Evolutionary conservation across 1,140 invertebrate species (phyloP).

Genomic region (Formica exsecta): DNA sequence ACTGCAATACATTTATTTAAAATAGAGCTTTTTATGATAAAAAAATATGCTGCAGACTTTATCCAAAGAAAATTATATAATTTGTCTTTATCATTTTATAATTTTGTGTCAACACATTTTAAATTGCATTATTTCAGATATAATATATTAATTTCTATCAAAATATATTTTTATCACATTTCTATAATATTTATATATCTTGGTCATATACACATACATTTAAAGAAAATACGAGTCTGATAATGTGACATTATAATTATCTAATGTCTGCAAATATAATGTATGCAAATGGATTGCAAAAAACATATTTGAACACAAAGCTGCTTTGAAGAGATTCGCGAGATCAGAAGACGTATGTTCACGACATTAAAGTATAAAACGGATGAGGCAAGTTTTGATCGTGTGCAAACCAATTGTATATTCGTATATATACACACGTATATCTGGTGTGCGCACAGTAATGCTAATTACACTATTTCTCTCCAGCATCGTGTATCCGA

Average conservation of each 20-base stretch:
- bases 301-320: conserved; percentile 41
- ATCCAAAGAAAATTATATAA: background rate
- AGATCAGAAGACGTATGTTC: conserved; percentile 50
- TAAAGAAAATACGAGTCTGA: background rate
- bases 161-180: background rate
- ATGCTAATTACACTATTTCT: conserved; percentile 70
- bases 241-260: background rate
- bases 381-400: conserved; percentile 67
- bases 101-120: background rate
- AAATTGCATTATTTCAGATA: background rate
- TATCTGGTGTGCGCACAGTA: conserved; percentile 44
- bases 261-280: conserved; percentile 5
- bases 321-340: conserved; percentile 33
- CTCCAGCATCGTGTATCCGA: conserved; percentile 29
- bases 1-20: background rate
- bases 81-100: background rate
- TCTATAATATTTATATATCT: background rate
- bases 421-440: conserved; percentile 44
- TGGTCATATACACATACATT: background rate
- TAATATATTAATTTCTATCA: background rate
- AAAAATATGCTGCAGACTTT: background rate
- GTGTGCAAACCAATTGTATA: conserved; percentile 66
- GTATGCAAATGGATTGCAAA: background rate
- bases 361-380: conserved; percentile 46
- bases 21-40: background rate